Evolutionary conservation across 1,140 invertebrate species (phyloP).

Genomic region (Drosophila virilis): DNA sequence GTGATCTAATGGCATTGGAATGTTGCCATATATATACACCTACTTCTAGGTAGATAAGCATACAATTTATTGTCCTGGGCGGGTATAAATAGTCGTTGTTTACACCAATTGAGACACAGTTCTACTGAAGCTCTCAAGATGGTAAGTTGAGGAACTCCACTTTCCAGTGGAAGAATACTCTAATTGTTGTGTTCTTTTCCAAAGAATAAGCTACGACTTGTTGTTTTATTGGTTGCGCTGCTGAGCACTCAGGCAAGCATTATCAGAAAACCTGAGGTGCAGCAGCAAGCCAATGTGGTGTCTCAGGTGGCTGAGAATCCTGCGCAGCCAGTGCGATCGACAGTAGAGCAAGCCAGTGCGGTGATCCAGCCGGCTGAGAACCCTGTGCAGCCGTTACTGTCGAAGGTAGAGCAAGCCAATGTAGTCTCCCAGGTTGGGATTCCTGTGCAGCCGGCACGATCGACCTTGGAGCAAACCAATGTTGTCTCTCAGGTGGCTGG

Average conservation of each 20-base stretch:
- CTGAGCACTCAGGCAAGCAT: slow-evolving; percentile 11
- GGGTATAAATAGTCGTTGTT: slow-evolving; percentile 52
- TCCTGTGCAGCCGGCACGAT: too few species aligned
- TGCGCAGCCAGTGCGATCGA: not conserved
- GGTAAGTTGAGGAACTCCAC: slow-evolving; percentile 51
- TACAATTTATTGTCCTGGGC: slow-evolving; percentile 9
- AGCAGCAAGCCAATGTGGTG: too few species aligned
- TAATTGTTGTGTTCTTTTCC: slow-evolving; percentile 12
- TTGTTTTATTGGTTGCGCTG: slow-evolving; percentile 33
- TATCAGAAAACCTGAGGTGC: not conserved
- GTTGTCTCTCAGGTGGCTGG: too few species aligned
- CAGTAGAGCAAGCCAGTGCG: not conserved
- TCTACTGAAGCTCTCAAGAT: slow-evolving; percentile 58
- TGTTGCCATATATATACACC: not conserved
- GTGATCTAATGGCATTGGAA: slow-evolving; percentile 44
- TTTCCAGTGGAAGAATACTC: not conserved
- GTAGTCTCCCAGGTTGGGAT: too few species aligned
- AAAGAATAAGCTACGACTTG: slow-evolving; percentile 46
- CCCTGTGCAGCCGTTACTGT: too few species aligned
- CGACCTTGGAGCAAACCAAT: too few species aligned
- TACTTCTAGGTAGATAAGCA: slow-evolving; percentile 2
- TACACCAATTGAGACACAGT: slow-evolving; percentile 43
- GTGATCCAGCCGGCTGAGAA: too few species aligned
- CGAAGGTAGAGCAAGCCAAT: too few species aligned
- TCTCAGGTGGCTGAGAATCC: not conserved